Evolutionary conservation across 2,888 invertebrate species (phyloP).

Genomic region (Sinopyrophorus schimmeli): DNA sequence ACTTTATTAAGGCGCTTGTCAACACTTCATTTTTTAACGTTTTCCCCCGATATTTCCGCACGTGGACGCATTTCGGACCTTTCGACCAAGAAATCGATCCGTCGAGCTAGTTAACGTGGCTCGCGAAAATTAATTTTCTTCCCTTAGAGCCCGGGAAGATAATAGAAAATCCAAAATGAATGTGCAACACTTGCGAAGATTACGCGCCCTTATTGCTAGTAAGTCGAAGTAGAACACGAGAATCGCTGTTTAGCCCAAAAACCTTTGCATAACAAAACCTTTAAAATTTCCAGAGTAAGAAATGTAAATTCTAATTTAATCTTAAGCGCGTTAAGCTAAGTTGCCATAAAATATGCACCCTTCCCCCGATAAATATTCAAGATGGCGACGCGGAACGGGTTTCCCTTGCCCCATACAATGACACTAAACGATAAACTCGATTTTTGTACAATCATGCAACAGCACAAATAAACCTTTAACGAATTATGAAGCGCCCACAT

Average conservation of each 20-base stretch:
- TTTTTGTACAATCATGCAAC: conserved; percentile 28
- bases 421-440: conserved; percentile 31
- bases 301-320: conserved; percentile 30
- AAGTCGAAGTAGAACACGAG: conserved; percentile 2
- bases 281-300: conserved; percentile 21
- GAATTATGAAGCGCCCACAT: conserved; percentile 22
- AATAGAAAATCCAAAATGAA: too few relatives aligned
- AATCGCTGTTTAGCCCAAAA: conserved; percentile 15
- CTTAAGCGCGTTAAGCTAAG: conserved; percentile 30
- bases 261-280: conserved; percentile 23
- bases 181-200: too few relatives aligned
- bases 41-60: too few relatives aligned
- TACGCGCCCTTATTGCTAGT: too few relatives aligned
- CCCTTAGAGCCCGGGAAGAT: too few relatives aligned
- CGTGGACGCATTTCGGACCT: too few relatives aligned
- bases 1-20: too few relatives aligned
- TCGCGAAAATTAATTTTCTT: too few relatives aligned
- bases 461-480: conserved; percentile 29
- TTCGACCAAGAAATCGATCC: too few relatives aligned
- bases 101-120: too few relatives aligned
- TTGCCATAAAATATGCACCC: conserved; percentile 31
- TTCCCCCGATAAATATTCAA: conserved; percentile 27
- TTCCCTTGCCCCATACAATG: conserved; percentile 24
- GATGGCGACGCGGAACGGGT: conserved; percentile 27
- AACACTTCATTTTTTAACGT: too few relatives aligned